Evolutionary conservation across 2,888 invertebrate species (phyloP).

Genomic region (Volucella bombylans): DNA sequence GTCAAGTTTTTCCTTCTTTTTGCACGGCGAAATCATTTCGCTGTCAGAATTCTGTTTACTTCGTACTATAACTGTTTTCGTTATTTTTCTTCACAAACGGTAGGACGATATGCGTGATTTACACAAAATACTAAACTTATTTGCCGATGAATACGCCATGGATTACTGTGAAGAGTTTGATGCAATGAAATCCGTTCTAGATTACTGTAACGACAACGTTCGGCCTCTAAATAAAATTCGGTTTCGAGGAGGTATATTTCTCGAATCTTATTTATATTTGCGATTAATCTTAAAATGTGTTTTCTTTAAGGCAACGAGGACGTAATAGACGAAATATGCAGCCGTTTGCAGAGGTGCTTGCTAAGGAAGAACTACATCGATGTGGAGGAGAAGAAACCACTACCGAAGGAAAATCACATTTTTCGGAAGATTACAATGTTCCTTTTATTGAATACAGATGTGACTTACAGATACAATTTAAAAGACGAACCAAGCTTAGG

Average conservation of each 20-base stretch:
- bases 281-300: background rate
- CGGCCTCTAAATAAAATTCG: conserved; percentile 77
- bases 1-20: background rate
- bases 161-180: conserved; percentile 79
- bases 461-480: conserved; percentile 77
- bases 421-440: conserved; percentile 79
- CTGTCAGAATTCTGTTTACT: conserved; percentile 55
- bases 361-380: conserved; percentile 73
- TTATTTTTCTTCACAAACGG: background rate
- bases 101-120: conserved; percentile 76
- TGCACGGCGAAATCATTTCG: conserved; percentile 11
- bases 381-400: conserved; percentile 66
- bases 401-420: conserved; percentile 57
- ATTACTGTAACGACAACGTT: conserved; percentile 77
- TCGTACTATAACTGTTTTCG: conserved; percentile 49
- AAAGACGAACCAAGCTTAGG: conserved; percentile 75
- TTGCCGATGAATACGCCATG: conserved; percentile 76
- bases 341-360: conserved; percentile 75
- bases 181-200: conserved; percentile 77
- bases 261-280: background rate
- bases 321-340: conserved; percentile 76
- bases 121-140: conserved; percentile 75
- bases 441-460: conserved; percentile 78
- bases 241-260: conserved; percentile 77
- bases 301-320: conserved; percentile 77